These are phyloP conservation scores for Charanyca ferruginea DNA, from an alignment of 2,888 invertebrate genomes.

Conservation along the genomic window DNA sequence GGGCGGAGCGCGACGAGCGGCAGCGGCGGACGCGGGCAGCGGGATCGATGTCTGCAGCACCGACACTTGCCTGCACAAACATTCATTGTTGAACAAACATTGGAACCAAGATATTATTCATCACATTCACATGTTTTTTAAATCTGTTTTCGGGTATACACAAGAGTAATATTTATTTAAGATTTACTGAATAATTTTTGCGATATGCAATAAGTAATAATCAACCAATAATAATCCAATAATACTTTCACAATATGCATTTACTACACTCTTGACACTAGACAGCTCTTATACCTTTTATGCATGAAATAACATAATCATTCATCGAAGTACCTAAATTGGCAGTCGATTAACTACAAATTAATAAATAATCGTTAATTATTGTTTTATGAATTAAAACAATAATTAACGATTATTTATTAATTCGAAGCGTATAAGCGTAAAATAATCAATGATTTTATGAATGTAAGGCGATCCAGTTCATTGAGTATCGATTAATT, in stretches of 20 bases:
- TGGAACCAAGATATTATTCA: neutral
- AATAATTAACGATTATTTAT: slow-evolving; percentile 25
- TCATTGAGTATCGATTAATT: slow-evolving; percentile 19
- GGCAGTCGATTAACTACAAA: slow-evolving; percentile 14
- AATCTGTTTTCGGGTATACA: neutral
- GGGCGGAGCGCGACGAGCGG: slow-evolving; percentile 94
- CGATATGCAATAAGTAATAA: neutral
- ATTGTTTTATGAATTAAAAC: slow-evolving; percentile 49
- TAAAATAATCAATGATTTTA: slow-evolving; percentile 47
- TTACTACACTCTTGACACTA: slow-evolving; percentile 5
- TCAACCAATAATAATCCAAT: too few species aligned
- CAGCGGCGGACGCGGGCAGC: slow-evolving; percentile 94
- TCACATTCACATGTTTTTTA: neutral
- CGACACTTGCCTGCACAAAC: slow-evolving; percentile 92
- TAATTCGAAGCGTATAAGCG: slow-evolving; percentile 42
- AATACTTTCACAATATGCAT: neutral
- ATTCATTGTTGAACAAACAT: slow-evolving; percentile 35
- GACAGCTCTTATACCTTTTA: slow-evolving; percentile 13
- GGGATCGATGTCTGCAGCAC: slow-evolving; percentile 95
- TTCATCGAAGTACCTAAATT: neutral
- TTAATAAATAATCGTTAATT: slow-evolving; percentile 18
- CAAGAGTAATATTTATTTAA: neutral
- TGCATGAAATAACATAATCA: slow-evolving; percentile 26
- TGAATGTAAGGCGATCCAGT: slow-evolving; percentile 27
- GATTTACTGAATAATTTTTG: neutral